phyloP scores from a whole-genome alignment of 2,797 vertebrate genomes.

The Bradypus variegatus region DNA sequence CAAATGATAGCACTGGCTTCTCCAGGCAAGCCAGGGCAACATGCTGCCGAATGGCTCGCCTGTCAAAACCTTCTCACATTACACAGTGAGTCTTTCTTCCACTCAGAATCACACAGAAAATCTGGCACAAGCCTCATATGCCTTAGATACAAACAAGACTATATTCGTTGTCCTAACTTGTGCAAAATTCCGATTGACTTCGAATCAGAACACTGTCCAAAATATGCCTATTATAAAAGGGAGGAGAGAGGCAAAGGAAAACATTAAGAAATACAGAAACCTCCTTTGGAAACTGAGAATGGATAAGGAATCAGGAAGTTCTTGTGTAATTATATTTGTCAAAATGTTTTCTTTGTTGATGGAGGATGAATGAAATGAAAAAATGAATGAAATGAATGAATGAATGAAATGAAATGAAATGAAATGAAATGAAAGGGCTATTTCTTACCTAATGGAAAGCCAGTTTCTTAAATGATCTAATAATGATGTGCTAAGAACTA shows the following conservation, averaged over 20 bases:
- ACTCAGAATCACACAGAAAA: neutral
- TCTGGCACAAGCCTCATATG: neutral
- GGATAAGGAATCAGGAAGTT: neutral
- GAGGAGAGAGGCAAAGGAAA: neutral
- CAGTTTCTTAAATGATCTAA: neutral
- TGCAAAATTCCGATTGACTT: constrained; percentile 48
- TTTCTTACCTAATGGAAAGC: neutral
- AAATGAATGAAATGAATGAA: too few relatives aligned
- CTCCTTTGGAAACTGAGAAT: neutral
- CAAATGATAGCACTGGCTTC: constrained; percentile 51
- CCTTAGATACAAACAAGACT: neutral
- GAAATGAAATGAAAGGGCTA: neutral
- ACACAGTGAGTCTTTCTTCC: neutral
- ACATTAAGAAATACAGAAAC: neutral
- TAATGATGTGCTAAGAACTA: neutral
- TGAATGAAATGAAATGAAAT: too few relatives aligned
- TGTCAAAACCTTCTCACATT: neutral
- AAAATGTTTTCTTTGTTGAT: neutral
- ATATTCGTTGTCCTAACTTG: constrained; percentile 42
- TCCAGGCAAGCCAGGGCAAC: constrained; percentile 49
- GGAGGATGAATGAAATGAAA: too few relatives aligned
- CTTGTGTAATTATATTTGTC: neutral
- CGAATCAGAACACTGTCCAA: neutral
- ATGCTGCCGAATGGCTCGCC: constrained; percentile 38
- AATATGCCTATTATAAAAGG: neutral